phyloP scores from a whole-genome alignment of 2,888 invertebrate species.

The Hartigia nigra region DNA sequence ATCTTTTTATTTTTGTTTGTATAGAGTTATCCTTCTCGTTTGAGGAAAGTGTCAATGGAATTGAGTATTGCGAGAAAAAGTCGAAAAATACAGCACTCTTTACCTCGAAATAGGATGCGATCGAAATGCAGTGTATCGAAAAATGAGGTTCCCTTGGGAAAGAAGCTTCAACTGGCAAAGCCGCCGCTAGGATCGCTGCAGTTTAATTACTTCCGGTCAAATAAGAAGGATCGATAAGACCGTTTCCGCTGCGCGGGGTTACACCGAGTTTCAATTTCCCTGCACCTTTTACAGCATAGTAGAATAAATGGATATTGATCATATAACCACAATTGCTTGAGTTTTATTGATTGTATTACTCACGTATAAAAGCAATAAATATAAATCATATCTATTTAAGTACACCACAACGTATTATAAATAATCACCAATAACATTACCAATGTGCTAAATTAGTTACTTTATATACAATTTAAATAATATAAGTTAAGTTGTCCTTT shows the following conservation, averaged over 20 bases:
- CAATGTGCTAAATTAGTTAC: neutral
- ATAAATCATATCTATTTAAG: conserved; percentile 6
- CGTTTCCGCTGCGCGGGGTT: conserved; percentile 24
- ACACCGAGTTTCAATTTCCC: neutral
- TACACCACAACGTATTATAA: neutral
- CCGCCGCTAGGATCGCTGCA: conserved; percentile 42
- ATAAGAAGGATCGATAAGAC: conserved; percentile 29
- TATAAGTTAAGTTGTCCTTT: neutral
- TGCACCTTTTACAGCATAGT: neutral
- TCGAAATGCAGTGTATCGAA: conserved; percentile 46
- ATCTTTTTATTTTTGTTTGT: neutral
- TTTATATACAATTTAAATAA: neutral
- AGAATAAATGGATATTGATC: neutral
- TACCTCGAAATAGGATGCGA: conserved; percentile 35
- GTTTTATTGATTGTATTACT: neutral
- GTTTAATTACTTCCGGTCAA: conserved; percentile 30
- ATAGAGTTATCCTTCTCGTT: neutral
- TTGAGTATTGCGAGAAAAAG: conserved; percentile 6
- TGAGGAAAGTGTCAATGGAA: neutral
- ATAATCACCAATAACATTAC: neutral
- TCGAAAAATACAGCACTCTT: conserved; percentile 13
- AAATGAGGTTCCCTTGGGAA: conserved; percentile 43
- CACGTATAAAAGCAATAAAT: conserved; percentile 10
- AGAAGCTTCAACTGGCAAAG: conserved; percentile 50
- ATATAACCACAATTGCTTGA: neutral